Base-by-base conservation (phyloP, 2,888 invertebrate species). In the Heliconius hortense region DNA sequence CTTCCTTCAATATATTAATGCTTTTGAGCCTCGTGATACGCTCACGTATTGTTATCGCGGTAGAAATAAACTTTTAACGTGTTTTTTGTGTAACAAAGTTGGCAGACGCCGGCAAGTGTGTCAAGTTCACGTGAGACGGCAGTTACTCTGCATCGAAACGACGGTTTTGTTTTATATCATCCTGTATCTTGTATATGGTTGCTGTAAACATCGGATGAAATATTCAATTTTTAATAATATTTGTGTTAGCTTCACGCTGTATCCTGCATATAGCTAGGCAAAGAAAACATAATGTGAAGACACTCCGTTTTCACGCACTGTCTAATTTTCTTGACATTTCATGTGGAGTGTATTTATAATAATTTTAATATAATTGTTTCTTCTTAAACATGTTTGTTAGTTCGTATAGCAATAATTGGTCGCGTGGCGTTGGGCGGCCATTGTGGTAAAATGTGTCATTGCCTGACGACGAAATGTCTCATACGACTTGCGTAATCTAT, bases 71-170 rank as follows among this genome's bases (percentile, higher is more conserved):
- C 68, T 62, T 35, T 48, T 62, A 69, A 56, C 75, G 28, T 66
- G 71, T 64, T 63, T 63, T 71, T 74, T n/a, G 64, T 39, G 76
- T 69, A 71, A 79, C 60, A 64, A 59, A 68, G 77, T 75, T 79
- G 78, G 79, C 77, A 79, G 78, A 70, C 74, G 59, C 76, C n/a
- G 28, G 64, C 69, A 82, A 80, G 60, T 82, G 75, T 82, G 82
- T 83, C 82, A 83, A 83, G 82, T 81, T 82, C 82, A 77, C 60
- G 71, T 69, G 76, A 79, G 79, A 76, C 62, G 63, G 53, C 67
- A 39, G 48, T 75, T 67, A 68, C 74, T 73, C 21, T 13, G 64
- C 70, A 53, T 73, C 64, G 26, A 39, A 26, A 43, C 26, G 39
- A 35, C 11, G 15, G 1, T 66, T 43, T 66, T 24, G 39, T 39